Evolutionary conservation across 2,797 vertebrate genomes (phyloP).

Genomic region (Coregonus suidteri): DNA sequence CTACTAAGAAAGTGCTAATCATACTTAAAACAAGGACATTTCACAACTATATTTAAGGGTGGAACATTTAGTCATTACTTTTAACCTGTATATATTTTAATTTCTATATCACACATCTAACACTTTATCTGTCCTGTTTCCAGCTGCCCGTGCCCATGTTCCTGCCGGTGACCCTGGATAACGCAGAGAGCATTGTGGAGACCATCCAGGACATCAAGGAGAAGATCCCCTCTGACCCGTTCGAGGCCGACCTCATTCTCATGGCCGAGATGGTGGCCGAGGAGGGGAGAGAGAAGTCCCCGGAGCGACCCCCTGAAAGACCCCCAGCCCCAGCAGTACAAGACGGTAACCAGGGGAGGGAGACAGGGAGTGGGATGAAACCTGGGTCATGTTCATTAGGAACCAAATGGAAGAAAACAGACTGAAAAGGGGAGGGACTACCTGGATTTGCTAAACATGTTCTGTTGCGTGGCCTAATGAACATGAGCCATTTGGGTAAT

Average conservation of each 20-base stretch:
- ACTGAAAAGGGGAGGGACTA: too few relatives aligned
- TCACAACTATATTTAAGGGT: too few relatives aligned
- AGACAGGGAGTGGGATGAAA: not conserved
- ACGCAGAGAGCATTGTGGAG: conserved; percentile 83
- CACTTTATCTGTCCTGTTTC: not conserved
- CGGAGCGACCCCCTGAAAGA: conserved; percentile 8
- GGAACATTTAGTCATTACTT: too few relatives aligned
- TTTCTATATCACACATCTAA: not conserved
- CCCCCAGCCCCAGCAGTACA: conserved; percentile 59
- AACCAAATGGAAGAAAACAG: too few relatives aligned
- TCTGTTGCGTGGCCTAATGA: too few relatives aligned
- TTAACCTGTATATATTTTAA: too few relatives aligned
- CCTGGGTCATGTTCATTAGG: too few relatives aligned
- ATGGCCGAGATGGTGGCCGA: conserved; percentile 98
- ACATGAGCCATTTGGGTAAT: too few relatives aligned
- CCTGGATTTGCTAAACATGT: too few relatives aligned
- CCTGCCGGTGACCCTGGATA: conserved; percentile 85
- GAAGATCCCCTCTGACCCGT: conserved; percentile 87
- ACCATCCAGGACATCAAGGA: conserved; percentile 90
- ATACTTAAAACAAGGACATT: too few relatives aligned
- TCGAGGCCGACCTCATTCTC: conserved; percentile 93
- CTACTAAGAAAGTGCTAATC: too few relatives aligned
- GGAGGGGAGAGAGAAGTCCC: conserved; percentile 79
- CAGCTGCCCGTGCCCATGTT: conserved; percentile 95
- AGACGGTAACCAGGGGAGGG: conserved; percentile 70